phyloP scores from a whole-genome alignment of 2,797 vertebrate genomes.

The Balearica regulorum region DNA sequence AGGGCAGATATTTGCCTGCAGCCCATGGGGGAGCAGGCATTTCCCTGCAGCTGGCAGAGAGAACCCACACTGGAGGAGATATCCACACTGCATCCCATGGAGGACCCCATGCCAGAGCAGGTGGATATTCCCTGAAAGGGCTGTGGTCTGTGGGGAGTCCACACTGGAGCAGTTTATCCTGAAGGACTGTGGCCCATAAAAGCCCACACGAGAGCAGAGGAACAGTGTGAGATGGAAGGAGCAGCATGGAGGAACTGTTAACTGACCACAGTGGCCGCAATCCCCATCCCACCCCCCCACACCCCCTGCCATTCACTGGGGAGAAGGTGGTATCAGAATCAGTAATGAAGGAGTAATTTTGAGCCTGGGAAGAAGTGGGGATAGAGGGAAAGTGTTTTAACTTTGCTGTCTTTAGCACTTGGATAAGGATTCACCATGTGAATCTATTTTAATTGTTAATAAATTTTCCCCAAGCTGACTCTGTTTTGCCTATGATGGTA shows the following conservation, averaged over 20 bases:
- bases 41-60: neutral
- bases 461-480: neutral
- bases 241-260: neutral
- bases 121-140: neutral
- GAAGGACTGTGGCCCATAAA: neutral
- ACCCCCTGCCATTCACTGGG: accelerated
- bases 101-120: neutral
- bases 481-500: neutral
- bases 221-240: neutral
- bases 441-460: neutral
- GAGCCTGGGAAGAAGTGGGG: neutral
- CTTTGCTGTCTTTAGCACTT: too few species aligned
- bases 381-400: neutral
- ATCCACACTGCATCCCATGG: neutral
- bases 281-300: neutral
- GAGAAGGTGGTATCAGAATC: neutral
- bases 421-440: neutral
- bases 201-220: neutral
- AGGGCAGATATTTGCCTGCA: neutral
- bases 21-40: neutral
- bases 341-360: neutral
- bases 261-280: neutral
- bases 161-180: neutral
- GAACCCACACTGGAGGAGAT: neutral
- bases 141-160: neutral